Evolutionary conservation across 1,140 invertebrate genomes (phyloP), one percentile per base, ranked within the genome.

Genomic region (Nymphalis io): DNA sequence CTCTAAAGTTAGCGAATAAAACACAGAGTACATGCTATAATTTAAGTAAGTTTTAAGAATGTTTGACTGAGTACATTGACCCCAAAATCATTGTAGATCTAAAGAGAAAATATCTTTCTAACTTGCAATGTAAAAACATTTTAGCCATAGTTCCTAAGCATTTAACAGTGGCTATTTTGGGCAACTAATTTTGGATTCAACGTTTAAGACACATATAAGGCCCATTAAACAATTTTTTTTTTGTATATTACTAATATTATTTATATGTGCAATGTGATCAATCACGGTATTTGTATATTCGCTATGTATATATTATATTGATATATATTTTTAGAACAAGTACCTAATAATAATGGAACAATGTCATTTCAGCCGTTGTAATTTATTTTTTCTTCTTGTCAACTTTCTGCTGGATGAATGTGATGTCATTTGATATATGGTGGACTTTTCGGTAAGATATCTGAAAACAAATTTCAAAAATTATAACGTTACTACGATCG

Each of bases 361-460:
- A 23, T n/a, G 3, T n/a, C 0, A 27, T 85, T 87, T 58, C 80
- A 89, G 85, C 83, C 23, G 64, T 70, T 12, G 42, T 72, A 1
- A 93, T 94, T 33, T 95, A 96, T 79, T 96, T 95, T 86, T 96
- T 95, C 75, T 96, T 96, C 81, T 82, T 97, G 63, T 92, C 94
- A 0, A 95, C 95, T 38, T 97, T 97, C 81, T 95, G 95, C 64
- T 97, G 96, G 96, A 95, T 97, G 90, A 95, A 94, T 78, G 93
- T 95, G 8, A 95, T 96, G 92, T 95, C 95, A 55, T 93, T 94
- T 69, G 94, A 96, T 75, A 94, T 95, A 18, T 96, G 94, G 92
- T 88, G 91, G 78, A 85, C 85, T 3, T 91, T 92, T 64, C 84
- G 89, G 89, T 92, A 74, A 79, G 73, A 73, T 13, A 20, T 48